phyloP scores from a whole-genome alignment of 1,140 invertebrate species.

The Aphaenogaster ashmeadi region DNA sequence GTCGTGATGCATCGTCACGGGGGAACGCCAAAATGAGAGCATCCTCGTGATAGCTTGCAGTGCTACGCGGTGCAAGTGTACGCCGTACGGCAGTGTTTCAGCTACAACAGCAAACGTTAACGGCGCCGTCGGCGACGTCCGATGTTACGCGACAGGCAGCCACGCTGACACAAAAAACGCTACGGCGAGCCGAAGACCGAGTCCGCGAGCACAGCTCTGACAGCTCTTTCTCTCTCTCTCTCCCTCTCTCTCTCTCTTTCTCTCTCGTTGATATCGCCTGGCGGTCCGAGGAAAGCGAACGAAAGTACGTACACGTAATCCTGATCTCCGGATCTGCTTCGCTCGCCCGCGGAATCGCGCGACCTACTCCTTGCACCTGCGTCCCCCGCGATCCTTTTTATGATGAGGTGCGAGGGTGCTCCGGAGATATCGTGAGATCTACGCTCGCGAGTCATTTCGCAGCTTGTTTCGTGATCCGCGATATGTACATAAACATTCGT shows the following conservation, averaged over 20 bases:
- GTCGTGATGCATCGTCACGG: slow-evolving; percentile 39
- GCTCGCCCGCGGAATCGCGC: neutral
- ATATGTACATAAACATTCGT: neutral
- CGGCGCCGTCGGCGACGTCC: neutral
- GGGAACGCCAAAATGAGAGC: slow-evolving; percentile 45
- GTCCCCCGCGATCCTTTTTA: neutral
- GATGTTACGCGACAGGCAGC: slow-evolving; percentile 25
- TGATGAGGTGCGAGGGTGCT: neutral
- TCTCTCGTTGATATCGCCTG: slow-evolving; percentile 34
- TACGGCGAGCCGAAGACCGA: slow-evolving; percentile 11
- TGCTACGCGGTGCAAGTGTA: slow-evolving; percentile 21
- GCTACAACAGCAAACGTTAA: neutral
- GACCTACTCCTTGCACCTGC: neutral
- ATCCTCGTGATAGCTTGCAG: slow-evolving; percentile 47
- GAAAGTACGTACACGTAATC: slow-evolving; percentile 39
- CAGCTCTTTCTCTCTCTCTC: neutral
- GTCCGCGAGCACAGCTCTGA: slow-evolving; percentile 13
- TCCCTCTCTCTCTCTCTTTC: neutral
- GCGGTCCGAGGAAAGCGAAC: slow-evolving; percentile 22
- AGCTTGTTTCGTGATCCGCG: neutral
- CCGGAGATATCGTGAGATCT: neutral
- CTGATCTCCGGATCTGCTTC: neutral
- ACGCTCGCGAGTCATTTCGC: neutral
- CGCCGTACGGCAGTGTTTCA: neutral
- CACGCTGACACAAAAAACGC: slow-evolving; percentile 33